Conservation (phyloP, 2,888 invertebrate genomes). For the Calliopum simillimum region DNA sequence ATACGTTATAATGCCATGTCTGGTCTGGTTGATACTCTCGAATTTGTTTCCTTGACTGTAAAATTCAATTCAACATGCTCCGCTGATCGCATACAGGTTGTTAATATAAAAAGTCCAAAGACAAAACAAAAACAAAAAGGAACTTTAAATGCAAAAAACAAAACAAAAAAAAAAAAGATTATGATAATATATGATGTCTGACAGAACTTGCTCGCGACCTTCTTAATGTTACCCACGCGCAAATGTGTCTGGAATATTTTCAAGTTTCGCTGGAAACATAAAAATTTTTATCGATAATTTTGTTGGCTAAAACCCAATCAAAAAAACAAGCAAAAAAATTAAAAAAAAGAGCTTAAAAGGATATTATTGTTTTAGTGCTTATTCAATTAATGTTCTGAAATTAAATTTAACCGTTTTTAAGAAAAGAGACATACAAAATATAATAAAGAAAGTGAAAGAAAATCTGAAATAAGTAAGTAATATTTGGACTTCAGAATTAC, state of each 20-base stretch:
- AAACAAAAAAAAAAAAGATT: neutral
- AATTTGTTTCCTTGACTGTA: conserved; percentile 25
- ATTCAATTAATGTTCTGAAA: neutral
- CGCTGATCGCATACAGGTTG: conserved; percentile 12
- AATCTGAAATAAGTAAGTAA: too few relatives aligned
- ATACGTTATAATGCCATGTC: conserved; percentile 15
- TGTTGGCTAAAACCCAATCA: neutral
- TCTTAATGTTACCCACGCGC: conserved; percentile 17
- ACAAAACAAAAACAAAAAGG: neutral
- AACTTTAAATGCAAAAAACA: too few relatives aligned
- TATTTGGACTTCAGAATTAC: too few relatives aligned
- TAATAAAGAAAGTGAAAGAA: too few relatives aligned
- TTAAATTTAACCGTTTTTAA: conserved; percentile 3
- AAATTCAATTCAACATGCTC: conserved; percentile 5
- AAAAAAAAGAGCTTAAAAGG: conserved; percentile 6
- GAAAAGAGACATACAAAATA: too few relatives aligned
- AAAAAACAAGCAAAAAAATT: neutral
- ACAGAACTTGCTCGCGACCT: conserved; percentile 18
- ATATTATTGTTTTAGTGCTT: neutral
- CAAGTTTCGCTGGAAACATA: conserved; percentile 6
- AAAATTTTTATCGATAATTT: neutral
- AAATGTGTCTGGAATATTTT: conserved; percentile 9
- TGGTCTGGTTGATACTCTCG: neutral
- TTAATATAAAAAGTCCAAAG: neutral
- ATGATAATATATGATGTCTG: conserved; percentile 18